phyloP scores from a whole-genome alignment of 2,797 vertebrate species.

The Menidia menidia region DNA sequence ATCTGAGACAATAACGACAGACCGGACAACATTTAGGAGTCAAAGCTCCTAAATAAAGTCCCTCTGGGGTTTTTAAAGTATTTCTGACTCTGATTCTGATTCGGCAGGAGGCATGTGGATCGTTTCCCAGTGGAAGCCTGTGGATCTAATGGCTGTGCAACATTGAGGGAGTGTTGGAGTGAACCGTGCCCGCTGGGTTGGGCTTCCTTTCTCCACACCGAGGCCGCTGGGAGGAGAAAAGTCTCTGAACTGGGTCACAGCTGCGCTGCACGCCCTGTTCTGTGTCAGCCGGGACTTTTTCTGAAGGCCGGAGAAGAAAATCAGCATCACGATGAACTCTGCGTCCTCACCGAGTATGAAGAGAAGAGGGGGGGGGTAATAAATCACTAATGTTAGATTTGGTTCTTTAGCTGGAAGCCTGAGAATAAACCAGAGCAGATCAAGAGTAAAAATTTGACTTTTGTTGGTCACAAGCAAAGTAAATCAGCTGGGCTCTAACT shows the following conservation, averaged over 20 bases:
- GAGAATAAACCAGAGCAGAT: too few species aligned
- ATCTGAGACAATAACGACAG: too few species aligned
- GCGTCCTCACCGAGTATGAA: slow-evolving; percentile 49
- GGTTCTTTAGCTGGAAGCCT: too few species aligned
- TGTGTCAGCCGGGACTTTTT: slow-evolving; percentile 36
- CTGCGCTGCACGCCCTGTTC: slow-evolving; percentile 50
- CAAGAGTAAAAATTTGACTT: too few species aligned
- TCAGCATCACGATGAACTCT: slow-evolving; percentile 50
- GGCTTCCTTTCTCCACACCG: slow-evolving; percentile 27
- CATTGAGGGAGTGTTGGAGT: slow-evolving; percentile 2
- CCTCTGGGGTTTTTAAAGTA: too few species aligned
- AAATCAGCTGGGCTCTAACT: too few species aligned
- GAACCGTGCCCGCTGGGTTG: slow-evolving; percentile 16
- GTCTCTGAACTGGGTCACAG: slow-evolving; percentile 77
- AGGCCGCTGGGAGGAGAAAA: slow-evolving; percentile 44
- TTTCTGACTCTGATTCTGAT: not conserved
- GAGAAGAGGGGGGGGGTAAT: slow-evolving; percentile 51
- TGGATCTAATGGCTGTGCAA: not conserved
- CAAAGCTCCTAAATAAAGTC: too few species aligned
- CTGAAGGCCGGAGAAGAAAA: slow-evolving; percentile 45
- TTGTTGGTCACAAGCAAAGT: too few species aligned
- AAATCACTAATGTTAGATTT: slow-evolving; percentile 63
- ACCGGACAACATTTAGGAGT: too few species aligned
- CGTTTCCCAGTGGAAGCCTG: not conserved
- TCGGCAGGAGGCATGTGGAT: not conserved